Conservation (phyloP, 2,888 invertebrate species). For the Lamellibrachia satsuma region DNA sequence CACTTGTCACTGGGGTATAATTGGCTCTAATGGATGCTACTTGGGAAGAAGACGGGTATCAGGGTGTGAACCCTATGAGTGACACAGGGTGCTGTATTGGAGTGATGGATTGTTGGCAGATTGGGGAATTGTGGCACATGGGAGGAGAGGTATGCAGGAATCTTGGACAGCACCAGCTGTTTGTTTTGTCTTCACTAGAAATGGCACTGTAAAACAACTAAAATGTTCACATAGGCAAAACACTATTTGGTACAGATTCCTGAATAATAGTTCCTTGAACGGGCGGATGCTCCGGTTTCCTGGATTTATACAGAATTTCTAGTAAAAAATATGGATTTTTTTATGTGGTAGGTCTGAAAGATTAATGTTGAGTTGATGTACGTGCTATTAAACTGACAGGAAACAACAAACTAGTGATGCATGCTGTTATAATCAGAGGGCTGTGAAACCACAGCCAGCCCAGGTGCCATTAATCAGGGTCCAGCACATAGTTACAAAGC, state of each 20-base stretch:
- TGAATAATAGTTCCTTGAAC: too few relatives aligned
- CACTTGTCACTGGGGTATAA: not conserved
- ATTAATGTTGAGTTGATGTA: not conserved
- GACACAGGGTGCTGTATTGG: not conserved
- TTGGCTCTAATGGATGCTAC: not conserved
- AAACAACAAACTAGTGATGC: not conserved
- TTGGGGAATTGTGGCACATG: not conserved
- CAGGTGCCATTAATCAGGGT: not conserved
- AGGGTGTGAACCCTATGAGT: not conserved
- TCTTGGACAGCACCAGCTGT: not conserved
- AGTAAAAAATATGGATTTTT: not conserved
- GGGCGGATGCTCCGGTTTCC: too few relatives aligned
- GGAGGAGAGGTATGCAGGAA: not conserved
- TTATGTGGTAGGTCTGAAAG: not conserved
- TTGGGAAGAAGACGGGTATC: not conserved
- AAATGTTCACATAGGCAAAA: too few relatives aligned
- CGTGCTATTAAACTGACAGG: not conserved
- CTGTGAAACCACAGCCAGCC: not conserved
- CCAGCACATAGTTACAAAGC: not conserved
- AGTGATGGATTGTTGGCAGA: not conserved
- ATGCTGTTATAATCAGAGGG: not conserved
- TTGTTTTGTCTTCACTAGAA: too few relatives aligned
- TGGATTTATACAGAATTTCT: not conserved
- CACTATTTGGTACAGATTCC: too few relatives aligned
- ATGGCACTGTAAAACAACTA: too few relatives aligned